Evolutionary conservation across 2,888 invertebrate genomes (phyloP), one percentile per base, ranked within the genome.

Genomic region (Parnassius mnemosyne): DNA sequence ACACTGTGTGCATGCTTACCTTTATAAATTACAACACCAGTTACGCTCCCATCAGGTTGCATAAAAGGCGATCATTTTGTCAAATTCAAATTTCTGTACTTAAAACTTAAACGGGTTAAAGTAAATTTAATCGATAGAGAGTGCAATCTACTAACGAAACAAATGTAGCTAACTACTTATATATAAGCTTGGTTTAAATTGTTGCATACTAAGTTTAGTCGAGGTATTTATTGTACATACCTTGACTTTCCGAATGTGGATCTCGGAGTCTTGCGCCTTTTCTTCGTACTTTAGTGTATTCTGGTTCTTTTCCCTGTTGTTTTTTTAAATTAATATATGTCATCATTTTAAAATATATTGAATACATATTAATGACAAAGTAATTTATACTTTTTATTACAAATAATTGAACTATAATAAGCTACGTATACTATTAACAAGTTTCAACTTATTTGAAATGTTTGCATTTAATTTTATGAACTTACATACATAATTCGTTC

Each of bases 241-340:
- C 96, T 95, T 96, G 96, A 81, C 96, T 96, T 82, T 96, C 96
- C 3, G 96, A 96, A 87, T 96, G 96, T 12, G 96, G 95, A 84
- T 96, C 96, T 64, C 96, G 92, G 62, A 96, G 92, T 75, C 95
- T 92, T 69, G 94, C 94, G 69, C 95, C 95, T 95, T 96, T 96
- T 94, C 96, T 94, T 78, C 95, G 91, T 20, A 96, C 96, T 92
- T 96, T 96, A 5, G 95, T 96, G 78, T 96, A 96, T 81, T 96
- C 96, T 64, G 95, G 96, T 79, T 96, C 96, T 89, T 96, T 96
- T 72, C 93, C 94, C 94, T 95, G 86, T 84, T 25, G 25, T 25
- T 25, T 25, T 25, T 25, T 25, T 3, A 25, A n/a, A n/a, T n/a
- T 3, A 25, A 25, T 25, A 25, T 25, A 25, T 25, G 25, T 25